These are phyloP conservation scores for Chelmon rostratus DNA, from an alignment of 2,797 vertebrate species.

Conservation along the genomic window DNA sequence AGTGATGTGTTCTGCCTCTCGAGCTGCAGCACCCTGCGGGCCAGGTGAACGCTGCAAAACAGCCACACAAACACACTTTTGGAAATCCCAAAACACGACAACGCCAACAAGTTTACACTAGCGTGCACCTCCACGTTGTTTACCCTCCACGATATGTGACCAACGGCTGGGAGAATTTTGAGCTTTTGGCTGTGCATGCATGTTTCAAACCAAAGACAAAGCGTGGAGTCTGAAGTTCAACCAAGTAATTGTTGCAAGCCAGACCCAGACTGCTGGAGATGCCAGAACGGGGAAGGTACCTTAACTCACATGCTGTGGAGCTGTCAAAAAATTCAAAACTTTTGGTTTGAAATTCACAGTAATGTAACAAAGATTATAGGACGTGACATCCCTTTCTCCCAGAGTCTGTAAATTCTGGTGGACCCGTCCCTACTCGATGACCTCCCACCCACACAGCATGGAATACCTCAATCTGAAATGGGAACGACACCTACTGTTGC, in stretches of 20 bases:
- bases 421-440: no score
- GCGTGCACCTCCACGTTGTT: constrained; percentile 19
- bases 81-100: constrained; percentile 62
- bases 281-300: no score
- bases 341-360: no score
- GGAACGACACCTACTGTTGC: no score
- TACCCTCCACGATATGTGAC: not conserved
- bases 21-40: constrained; percentile 95
- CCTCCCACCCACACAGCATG: no score
- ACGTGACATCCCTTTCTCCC: no score
- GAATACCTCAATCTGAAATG: no score
- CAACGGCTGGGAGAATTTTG: constrained; percentile 18
- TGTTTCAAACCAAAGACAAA: constrained; percentile 1
- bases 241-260: not conserved
- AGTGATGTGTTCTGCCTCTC: constrained; percentile 95
- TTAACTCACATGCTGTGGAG: no score
- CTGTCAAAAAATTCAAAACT: no score
- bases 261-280: no score
- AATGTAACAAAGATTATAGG: no score
- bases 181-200: constrained; percentile 6
- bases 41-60: constrained; percentile 93
- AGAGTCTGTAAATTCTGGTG: no score
- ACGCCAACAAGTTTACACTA: constrained; percentile 53
- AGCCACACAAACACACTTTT: constrained; percentile 39
- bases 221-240: not conserved